Evolutionary conservation across 2,113 vertebrate genomes (phyloP).

Genomic region (Cebus imitator): DNA sequence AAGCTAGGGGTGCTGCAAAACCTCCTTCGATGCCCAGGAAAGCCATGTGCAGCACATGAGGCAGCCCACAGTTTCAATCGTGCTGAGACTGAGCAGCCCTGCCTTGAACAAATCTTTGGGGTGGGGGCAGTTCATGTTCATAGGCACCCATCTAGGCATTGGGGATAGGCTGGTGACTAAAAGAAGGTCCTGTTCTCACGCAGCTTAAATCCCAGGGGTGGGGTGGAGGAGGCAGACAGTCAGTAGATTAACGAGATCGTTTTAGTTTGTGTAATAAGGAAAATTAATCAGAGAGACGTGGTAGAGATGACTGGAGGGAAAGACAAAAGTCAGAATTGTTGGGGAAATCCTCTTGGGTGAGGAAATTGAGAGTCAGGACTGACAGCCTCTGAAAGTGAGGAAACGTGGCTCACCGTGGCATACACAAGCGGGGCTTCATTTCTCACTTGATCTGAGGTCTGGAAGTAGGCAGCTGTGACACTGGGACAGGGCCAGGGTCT

Average conservation of each 20-base stretch:
- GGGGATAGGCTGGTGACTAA: background rate
- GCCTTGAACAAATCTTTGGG: background rate
- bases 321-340: rapidly evolving
- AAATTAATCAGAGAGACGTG: background rate
- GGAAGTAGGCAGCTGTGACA: background rate
- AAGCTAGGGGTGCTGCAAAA: background rate
- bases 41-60: background rate
- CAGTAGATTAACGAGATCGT: too few relatives aligned
- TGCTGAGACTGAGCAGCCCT: background rate
- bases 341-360: background rate
- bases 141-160: rapidly evolving
- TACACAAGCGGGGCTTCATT: background rate
- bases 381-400: background rate
- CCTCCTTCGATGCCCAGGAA: rapidly evolving
- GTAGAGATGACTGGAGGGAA: background rate
- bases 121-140: too few relatives aligned
- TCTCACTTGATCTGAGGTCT: background rate
- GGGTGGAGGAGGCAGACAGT: background rate
- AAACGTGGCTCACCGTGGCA: background rate
- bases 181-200: background rate
- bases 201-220: background rate
- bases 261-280: background rate
- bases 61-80: rapidly evolving
- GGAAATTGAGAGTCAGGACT: background rate
- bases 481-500: background rate